A percentile compares a stretch with the other conserved stretches of the same genome.
Evolutionary conservation across 2,113 vertebrate species (phyloP).

Genomic region (Misgurnus mizolepis): DNA sequence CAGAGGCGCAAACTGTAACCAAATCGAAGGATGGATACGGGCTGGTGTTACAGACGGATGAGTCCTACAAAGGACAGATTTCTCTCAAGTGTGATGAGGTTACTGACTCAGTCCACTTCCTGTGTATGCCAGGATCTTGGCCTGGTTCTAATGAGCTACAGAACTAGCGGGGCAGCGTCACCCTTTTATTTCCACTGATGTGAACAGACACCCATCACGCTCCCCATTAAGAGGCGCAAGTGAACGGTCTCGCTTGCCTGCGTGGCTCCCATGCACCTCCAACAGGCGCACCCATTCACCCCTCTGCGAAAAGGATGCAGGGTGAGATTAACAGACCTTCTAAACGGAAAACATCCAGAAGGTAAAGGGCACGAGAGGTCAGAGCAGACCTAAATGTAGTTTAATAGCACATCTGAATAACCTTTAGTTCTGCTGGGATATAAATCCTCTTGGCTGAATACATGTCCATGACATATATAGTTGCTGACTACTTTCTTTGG

Average conservation of each 20-base stretch:
- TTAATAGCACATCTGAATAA: neutral
- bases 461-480: neutral
- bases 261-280: constrained; percentile 35
- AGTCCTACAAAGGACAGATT: constrained; percentile 64
- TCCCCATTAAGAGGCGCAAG: constrained; percentile 60
- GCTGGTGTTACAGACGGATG: constrained; percentile 65
- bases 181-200: constrained; percentile 64
- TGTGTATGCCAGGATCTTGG: constrained; percentile 65
- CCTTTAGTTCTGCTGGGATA: constrained; percentile 2
- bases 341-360: neutral
- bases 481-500: constrained; percentile 17
- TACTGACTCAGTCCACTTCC: constrained; percentile 44
- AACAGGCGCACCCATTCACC: constrained; percentile 25
- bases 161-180: constrained; percentile 64
- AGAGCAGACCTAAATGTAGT: neutral
- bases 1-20: constrained; percentile 38
- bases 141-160: constrained; percentile 75
- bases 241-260: constrained; percentile 50
- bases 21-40: constrained; percentile 55
- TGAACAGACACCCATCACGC: constrained; percentile 64
- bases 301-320: neutral
- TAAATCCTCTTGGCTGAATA: neutral
- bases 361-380: neutral
- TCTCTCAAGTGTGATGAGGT: constrained; percentile 65
- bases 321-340: neutral